Conservation (phyloP, 2,113 vertebrate species). For the Hippocampus barbouri region DNA sequence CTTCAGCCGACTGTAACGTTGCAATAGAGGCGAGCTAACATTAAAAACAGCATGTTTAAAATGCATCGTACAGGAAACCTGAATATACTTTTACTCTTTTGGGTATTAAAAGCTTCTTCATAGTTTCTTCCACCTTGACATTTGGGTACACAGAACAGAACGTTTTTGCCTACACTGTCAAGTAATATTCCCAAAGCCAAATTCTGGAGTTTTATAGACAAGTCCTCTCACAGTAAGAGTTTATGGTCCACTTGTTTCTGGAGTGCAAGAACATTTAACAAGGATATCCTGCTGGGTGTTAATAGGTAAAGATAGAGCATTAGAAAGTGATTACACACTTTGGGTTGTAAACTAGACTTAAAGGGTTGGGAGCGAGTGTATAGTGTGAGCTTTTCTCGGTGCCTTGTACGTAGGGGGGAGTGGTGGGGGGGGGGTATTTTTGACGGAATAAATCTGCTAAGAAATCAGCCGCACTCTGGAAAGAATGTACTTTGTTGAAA, state of each 20-base stretch:
- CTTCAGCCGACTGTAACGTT: background rate
- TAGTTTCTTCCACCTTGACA: background rate
- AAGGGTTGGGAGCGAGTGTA: background rate
- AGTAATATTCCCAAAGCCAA: background rate
- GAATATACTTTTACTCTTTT: background rate
- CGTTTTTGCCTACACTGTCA: background rate
- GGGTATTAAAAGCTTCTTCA: background rate
- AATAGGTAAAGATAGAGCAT: constrained; percentile 1
- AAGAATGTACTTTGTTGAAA: background rate
- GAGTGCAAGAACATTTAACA: background rate
- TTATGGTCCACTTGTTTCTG: background rate
- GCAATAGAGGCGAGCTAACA: background rate
- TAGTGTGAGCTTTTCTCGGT: background rate
- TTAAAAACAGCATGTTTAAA: background rate
- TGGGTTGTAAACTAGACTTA: background rate
- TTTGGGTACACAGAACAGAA: background rate
- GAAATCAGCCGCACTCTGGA: background rate
- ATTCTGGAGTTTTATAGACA: background rate
- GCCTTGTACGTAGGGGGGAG: background rate
- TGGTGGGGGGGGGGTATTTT: too few species aligned
- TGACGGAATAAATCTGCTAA: background rate
- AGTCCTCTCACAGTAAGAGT: background rate
- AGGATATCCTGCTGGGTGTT: background rate
- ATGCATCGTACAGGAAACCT: background rate
- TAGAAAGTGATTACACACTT: background rate